Percentiles rank a stretch among this genome's conserved stretches.
Evolutionary conservation across 1,140 invertebrate species (phyloP).

Genomic region (Uloborus diversus): DNA sequence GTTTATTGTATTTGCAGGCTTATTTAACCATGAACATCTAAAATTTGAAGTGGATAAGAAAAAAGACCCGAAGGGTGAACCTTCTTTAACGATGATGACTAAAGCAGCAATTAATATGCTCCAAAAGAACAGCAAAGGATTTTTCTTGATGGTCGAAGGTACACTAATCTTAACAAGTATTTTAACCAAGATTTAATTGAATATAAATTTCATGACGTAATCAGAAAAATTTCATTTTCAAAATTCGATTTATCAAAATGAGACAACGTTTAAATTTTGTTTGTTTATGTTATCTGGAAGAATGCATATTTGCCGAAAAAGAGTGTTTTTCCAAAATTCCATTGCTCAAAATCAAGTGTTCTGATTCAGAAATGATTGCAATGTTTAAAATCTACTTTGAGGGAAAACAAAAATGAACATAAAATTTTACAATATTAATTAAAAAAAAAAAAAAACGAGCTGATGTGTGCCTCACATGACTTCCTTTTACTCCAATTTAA

Average conservation of each 20-base stretch:
- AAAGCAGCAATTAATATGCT: conserved; percentile 66
- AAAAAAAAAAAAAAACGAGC: no score
- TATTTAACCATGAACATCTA: conserved; percentile 66
- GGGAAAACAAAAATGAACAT: no score
- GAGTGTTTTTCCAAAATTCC: no score
- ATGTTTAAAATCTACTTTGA: no score
- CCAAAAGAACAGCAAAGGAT: conserved; percentile 65
- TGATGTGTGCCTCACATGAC: no score
- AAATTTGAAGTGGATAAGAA: conserved; percentile 64
- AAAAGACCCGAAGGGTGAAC: conserved; percentile 59
- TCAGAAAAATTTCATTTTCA: not conserved
- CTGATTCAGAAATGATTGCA: no score
- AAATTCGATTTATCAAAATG: not conserved
- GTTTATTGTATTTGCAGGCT: conserved; percentile 59
- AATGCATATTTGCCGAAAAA: no score
- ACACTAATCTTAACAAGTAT: not conserved
- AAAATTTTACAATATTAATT: no score
- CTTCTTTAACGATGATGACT: conserved; percentile 66
- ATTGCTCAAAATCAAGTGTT: no score
- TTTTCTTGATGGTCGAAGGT: conserved; percentile 64
- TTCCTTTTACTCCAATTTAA: no score
- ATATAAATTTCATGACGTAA: not conserved
- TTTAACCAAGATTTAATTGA: not conserved
- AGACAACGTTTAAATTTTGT: no score
- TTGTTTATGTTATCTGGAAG: no score